Conservation (phyloP, 2,113 vertebrate species). For the Paradoxurus hermaphroditus region DNA sequence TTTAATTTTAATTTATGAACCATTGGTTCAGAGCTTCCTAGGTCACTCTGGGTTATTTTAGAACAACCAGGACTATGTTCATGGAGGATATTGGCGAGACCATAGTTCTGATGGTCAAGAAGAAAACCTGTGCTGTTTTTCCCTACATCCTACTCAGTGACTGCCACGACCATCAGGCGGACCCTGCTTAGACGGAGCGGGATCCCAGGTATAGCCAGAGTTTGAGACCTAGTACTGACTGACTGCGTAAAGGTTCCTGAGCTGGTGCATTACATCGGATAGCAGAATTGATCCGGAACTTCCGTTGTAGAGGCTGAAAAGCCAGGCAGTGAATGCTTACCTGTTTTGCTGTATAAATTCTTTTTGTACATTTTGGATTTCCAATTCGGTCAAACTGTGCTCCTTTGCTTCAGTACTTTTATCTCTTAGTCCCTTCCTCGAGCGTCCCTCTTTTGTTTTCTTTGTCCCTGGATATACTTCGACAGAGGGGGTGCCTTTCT, state of each 20-base stretch:
- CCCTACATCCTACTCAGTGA: neutral
- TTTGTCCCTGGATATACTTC: neutral
- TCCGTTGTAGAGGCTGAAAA: neutral
- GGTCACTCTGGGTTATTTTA: neutral
- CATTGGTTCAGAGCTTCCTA: neutral
- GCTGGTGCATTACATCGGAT: neutral
- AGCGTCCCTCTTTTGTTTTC: neutral
- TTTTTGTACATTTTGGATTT: neutral
- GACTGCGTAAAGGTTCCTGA: neutral
- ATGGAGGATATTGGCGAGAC: neutral
- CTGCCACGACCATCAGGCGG: no score
- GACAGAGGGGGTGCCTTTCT: neutral
- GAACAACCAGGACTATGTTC: neutral
- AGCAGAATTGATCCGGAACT: neutral
- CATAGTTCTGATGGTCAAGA: neutral
- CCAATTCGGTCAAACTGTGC: neutral
- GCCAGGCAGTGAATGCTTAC: neutral
- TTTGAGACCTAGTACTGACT: neutral
- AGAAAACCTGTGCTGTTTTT: neutral
- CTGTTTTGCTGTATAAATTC: neutral
- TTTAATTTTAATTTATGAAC: neutral
- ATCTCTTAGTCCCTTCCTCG: neutral
- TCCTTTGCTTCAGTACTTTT: neutral
- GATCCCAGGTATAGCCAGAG: neutral
- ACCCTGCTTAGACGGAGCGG: neutral